phyloP scores from a whole-genome alignment of 2,888 invertebrate genomes.

The Cheiracanthium punctorium region DNA sequence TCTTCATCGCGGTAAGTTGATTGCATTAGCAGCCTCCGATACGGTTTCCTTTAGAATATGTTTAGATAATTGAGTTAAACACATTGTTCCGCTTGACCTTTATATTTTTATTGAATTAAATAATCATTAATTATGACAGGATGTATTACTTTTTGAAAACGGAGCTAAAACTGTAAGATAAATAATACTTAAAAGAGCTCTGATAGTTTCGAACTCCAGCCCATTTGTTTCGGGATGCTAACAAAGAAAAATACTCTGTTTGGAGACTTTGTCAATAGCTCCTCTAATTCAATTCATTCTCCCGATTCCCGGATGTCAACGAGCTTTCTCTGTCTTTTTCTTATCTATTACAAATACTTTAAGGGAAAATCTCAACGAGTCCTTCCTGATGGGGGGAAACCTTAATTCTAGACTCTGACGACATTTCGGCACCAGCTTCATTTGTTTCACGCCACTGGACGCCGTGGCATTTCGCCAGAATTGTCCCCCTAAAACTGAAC shows the following conservation, averaged over 20 bases:
- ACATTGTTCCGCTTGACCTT: too few species aligned
- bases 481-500: conserved; percentile 18
- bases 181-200: too few species aligned
- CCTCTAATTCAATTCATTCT: conserved; percentile 45
- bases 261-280: conserved; percentile 22
- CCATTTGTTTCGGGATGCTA: too few species aligned
- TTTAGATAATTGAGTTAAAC: not conserved
- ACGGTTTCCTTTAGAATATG: not conserved
- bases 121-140: too few species aligned
- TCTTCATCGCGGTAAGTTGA: not conserved
- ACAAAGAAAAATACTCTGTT: conserved; percentile 4
- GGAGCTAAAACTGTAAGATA: too few species aligned
- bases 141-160: too few species aligned
- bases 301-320: conserved; percentile 38
- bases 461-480: conserved; percentile 43
- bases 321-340: not conserved
- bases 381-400: not conserved
- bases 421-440: conserved; percentile 35
- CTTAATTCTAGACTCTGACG: not conserved
- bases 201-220: too few species aligned
- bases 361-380: conserved; percentile 23
- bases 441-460: conserved; percentile 43
- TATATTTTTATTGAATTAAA: too few species aligned
- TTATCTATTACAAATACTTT: conserved; percentile 25
- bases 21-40: conserved; percentile 22